Evolutionary conservation across 2,888 invertebrate species (phyloP), one percentile per base, ranked within the genome.

Genomic region (Dynastes maya): DNA sequence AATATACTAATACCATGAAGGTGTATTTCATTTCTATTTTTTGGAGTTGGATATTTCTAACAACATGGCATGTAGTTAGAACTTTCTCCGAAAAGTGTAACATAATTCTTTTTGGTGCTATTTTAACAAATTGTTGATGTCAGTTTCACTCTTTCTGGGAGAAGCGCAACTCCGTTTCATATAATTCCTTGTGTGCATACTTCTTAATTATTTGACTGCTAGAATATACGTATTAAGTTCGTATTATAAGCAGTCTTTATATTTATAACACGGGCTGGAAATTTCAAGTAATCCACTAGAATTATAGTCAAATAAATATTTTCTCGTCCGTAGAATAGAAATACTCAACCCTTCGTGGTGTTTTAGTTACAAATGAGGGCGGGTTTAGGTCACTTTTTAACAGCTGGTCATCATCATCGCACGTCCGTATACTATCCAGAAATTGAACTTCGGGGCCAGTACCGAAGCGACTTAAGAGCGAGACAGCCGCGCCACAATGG

Each of bases 401-500:
- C 68, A 70, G 68, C 77, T 77, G 70, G 61, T 55, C 63, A 70
- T 58, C 61, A 70, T 68, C 68, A 67, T 70, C 77, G 49, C 29
- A 65, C 77, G 63, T 51, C 61, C 68, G 71, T 70, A 61, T 32
- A 72, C 72, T 61, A 72, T 72, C 61, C 72, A 72, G 72, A 72
- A 72, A 72, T 61, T 72, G 72, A 71, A 72, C 58, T 72, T 72
- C 72, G 72, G 58, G 72, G 72, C 61, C 76, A 79, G 79, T 79
- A 61, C 63, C 61, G 74, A 70, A 68, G 63, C 79, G 76, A 79
- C 79, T 76, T 68, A 79, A 79, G 79, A 79, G 70, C 79, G 79
- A 79, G 79, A 76, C 79, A 70, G 76, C 63, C 79, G 76, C 79
- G 79, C 29, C 74, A 79, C 79, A 61, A 79, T 79, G 79, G 79